phyloP scores from a whole-genome alignment of 2,888 invertebrate genomes.

The Drosophila austrosaltans region DNA sequence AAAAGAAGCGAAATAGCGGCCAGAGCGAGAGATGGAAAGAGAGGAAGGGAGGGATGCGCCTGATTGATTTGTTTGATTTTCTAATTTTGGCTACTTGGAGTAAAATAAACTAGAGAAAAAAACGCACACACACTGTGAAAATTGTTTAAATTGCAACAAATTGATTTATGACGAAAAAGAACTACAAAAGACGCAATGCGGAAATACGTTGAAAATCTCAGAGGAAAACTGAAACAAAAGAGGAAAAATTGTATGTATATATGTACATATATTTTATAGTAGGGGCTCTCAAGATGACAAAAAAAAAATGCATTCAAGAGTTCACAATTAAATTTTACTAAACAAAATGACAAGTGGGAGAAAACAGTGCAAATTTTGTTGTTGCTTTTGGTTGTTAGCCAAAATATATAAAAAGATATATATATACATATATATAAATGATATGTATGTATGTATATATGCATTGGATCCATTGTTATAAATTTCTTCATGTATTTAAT shows the following conservation, averaged over 20 bases:
- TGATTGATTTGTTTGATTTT: slow-evolving; percentile 64
- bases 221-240: slow-evolving; percentile 3
- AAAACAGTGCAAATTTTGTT: slow-evolving; percentile 49
- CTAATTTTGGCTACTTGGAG: slow-evolving; percentile 55
- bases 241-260: neutral
- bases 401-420: slow-evolving; percentile 36
- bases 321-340: slow-evolving; percentile 18
- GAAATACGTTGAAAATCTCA: slow-evolving; percentile 45
- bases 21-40: neutral
- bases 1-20: neutral
- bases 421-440: neutral
- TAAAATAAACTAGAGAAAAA: slow-evolving; percentile 16
- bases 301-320: neutral
- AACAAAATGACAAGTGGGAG: slow-evolving; percentile 39
- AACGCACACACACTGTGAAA: slow-evolving; percentile 35
- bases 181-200: slow-evolving; percentile 54
- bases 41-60: slow-evolving; percentile 19
- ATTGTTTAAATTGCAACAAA: slow-evolving; percentile 68
- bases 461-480: slow-evolving; percentile 53
- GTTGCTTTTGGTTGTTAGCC: slow-evolving; percentile 60
- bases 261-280: neutral
- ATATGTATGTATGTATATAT: neutral
- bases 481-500: slow-evolving; percentile 49
- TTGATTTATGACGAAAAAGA: slow-evolving; percentile 67
- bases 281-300: neutral